Percentiles rank a stretch among this genome's conserved stretches.
Evolutionary conservation across 2,888 invertebrate species (phyloP).

Genomic region (Lithophane ornitopus): DNA sequence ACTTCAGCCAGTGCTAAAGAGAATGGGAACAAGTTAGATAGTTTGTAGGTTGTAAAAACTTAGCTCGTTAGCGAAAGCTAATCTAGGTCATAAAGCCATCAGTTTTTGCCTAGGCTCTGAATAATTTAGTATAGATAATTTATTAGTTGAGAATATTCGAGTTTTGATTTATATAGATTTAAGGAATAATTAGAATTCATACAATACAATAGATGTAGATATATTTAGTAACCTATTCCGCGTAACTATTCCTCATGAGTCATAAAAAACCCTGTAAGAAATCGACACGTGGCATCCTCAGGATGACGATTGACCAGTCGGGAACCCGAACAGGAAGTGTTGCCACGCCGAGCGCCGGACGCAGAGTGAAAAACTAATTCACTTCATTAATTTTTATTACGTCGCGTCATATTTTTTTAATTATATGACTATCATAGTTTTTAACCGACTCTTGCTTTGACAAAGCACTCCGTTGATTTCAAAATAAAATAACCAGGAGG

Average conservation of each 20-base stretch:
- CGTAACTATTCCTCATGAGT: too few species aligned
- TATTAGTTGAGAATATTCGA: constrained; percentile 12
- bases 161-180: not conserved
- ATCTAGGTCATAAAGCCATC: constrained; percentile 36
- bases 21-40: not conserved
- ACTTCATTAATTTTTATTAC: not conserved
- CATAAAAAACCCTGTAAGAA: too few species aligned
- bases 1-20: not conserved
- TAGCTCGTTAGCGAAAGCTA: constrained; percentile 42
- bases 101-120: constrained; percentile 32
- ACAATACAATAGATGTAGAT: too few species aligned
- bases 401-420: not conserved
- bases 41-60: constrained; percentile 32
- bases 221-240: too few species aligned
- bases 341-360: too few species aligned
- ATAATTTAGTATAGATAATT: constrained; percentile 43
- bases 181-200: not conserved
- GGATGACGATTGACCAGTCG: too few species aligned
- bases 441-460: not conserved
- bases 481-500: too few species aligned
- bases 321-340: too few species aligned
- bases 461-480: too few species aligned
- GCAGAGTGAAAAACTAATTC: too few species aligned
- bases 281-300: too few species aligned
- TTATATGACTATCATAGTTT: not conserved